Evolutionary conservation across 2,797 vertebrate species (phyloP).

Genomic region (Philypnodon macrostomus): DNA sequence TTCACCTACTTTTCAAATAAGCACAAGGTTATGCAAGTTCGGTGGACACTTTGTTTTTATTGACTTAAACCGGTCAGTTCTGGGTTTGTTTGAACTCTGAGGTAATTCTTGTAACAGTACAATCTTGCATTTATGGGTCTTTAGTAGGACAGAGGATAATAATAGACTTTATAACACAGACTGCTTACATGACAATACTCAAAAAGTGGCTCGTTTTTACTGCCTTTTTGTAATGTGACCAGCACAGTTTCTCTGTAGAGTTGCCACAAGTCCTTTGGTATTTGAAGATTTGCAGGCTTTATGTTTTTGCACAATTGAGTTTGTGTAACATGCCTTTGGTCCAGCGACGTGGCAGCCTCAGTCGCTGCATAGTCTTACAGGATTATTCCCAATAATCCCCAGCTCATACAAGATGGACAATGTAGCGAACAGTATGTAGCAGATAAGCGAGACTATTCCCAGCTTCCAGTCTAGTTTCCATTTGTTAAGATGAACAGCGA

Average conservation of each 20-base stretch:
- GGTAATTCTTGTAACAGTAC: neutral
- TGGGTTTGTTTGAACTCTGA: conserved; percentile 9
- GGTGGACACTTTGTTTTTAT: conserved; percentile 49
- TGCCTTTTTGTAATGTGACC: conserved; percentile 23
- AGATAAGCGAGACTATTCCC: conserved; percentile 81
- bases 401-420: conserved; percentile 92
- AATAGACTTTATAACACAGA: conserved; percentile 9
- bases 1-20: conserved; percentile 13
- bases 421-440: conserved; percentile 85
- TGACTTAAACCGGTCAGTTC: conserved; percentile 14
- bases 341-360: conserved; percentile 48
- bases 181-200: neutral
- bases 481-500: conserved; percentile 85
- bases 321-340: conserved; percentile 28
- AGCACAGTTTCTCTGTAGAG: conserved; percentile 12
- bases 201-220: too few relatives aligned
- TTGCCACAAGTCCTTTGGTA: neutral
- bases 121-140: conserved; percentile 17
- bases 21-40: conserved; percentile 20
- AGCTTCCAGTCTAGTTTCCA: conserved; percentile 95
- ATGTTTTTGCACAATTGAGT: conserved; percentile 5
- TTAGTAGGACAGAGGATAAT: conserved; percentile 4
- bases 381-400: conserved; percentile 91
- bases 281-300: conserved; percentile 21
- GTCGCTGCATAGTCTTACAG: conserved; percentile 80